Base-by-base conservation (phyloP, 2,113 vertebrate genomes). In the Osmerus eperlanus region DNA sequence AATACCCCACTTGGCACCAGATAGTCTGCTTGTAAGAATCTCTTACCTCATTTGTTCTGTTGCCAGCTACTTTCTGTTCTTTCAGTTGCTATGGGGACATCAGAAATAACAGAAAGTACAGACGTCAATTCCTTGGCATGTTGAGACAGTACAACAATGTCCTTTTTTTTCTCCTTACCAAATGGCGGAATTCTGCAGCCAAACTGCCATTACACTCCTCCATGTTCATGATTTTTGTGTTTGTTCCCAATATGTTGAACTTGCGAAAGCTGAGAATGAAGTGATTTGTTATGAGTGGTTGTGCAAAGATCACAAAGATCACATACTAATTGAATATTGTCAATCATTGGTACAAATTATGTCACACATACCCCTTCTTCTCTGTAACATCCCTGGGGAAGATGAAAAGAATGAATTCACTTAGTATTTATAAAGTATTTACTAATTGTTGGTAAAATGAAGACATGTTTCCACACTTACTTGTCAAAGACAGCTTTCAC, bases 181-280 rank as follows among this genome's bases (percentile, higher is more conserved):
- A 80, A 79, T 99, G 97, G 73, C 97, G 92, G 85, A 99, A 99
- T 85, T 99, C 97, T 13, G 97, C 96, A 0, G 97, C 95, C 82
- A 99, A 82, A 67, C 95, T 97, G 64, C 96, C 97, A n/a, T 98
- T 99, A 1, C 96, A 99, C 79, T 99, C 97, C 77, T 99, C 97
- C 95, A 99, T 97, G 90, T 99, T 99, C 96, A 99, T 98, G 14
- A 99, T 96, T 88, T 99, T 99, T 0, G 94, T 95, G 80, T 93
- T 94, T 1, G 97, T 98, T 66, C 97, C 97, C 88, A 99, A 84
- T 83, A 99, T 98, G 82, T 99, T 99, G 80, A 99, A 99, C 86
- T 96, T 98, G 14, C 97, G 92, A 76, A 97, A 98, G 41, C 97
- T 99, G 79, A 21, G 73, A 0, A 72, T 2, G 62, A 81, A 1